These are phyloP conservation scores for Sminthurinus aureus DNA, from an alignment of 2,888 invertebrate genomes.

Conservation along the genomic window DNA sequence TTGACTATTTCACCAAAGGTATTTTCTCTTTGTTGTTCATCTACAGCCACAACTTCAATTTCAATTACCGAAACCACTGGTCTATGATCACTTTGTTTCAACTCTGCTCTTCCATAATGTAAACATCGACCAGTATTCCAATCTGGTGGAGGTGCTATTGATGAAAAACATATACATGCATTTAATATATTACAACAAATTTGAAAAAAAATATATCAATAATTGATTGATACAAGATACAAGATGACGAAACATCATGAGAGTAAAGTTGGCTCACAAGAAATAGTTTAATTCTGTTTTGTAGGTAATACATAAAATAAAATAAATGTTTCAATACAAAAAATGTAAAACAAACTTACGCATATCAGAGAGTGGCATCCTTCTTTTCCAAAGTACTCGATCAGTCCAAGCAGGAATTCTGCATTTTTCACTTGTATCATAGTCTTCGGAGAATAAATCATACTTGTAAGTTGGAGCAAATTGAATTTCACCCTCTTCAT, in stretches of 20 bases:
- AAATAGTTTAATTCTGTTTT: too few species aligned
- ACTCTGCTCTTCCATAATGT: conserved; percentile 90
- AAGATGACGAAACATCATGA: too few species aligned
- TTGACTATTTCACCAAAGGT: conserved; percentile 86
- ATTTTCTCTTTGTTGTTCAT: conserved; percentile 76
- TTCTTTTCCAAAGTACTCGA: conserved; percentile 90
- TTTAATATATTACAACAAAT: background rate
- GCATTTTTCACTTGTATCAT: conserved; percentile 98
- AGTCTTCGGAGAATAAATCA: conserved; percentile 97
- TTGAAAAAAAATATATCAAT: too few species aligned
- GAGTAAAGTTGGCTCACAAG: too few species aligned
- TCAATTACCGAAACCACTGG: conserved; percentile 94
- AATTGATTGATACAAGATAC: too few species aligned
- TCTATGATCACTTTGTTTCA: conserved; percentile 97
- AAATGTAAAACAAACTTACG: conserved; percentile 63
- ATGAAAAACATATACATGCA: too few species aligned
- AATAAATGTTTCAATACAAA: background rate
- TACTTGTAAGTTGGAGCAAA: conserved; percentile 99
- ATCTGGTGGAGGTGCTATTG: conserved; percentile 64
- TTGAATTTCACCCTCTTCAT: conserved; percentile 87
- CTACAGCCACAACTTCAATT: conserved; percentile 83
- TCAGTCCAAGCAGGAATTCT: conserved; percentile 99
- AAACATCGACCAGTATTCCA: conserved; percentile 81
- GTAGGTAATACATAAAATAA: too few species aligned
- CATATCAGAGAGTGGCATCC: conserved; percentile 76